Conservation (phyloP, 2,888 invertebrate species). For the Tiliacea citrago region DNA sequence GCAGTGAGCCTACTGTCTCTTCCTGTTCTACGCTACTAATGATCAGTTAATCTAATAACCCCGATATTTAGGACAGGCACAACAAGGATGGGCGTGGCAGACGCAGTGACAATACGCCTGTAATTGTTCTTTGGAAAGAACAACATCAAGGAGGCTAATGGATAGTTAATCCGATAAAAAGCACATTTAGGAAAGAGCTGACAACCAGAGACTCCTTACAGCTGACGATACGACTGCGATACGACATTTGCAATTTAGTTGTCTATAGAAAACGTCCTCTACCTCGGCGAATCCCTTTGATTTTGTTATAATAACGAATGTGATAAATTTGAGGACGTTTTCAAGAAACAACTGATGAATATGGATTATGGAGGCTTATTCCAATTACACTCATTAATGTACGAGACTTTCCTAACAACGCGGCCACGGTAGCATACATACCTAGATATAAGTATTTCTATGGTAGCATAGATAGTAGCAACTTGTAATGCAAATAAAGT, state of each 20-base stretch:
- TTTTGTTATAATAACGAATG: background rate
- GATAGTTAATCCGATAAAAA: conserved; percentile 75
- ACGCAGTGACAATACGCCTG: conserved; percentile 30
- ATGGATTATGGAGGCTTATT: background rate
- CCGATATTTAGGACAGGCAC: conserved; percentile 48
- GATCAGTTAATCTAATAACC: conserved; percentile 72
- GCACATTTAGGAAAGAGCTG: conserved; percentile 59
- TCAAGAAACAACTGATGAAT: background rate
- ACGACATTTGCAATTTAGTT: conserved; percentile 17
- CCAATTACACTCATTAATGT: background rate
- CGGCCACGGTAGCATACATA: background rate
- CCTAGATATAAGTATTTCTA: no score
- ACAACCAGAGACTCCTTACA: conserved; percentile 3
- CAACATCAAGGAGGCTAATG: conserved; percentile 70
- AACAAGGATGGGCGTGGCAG: conserved; percentile 39
- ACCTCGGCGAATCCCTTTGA: background rate
- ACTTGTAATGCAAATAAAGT: background rate
- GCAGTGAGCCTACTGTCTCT: conserved; percentile 26
- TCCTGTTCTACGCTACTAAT: conserved; percentile 52
- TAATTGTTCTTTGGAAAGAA: conserved; percentile 61
- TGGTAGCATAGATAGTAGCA: background rate
- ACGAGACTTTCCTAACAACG: background rate
- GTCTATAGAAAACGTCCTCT: background rate
- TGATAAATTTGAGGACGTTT: background rate
- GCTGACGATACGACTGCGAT: conserved; percentile 44